These are phyloP conservation scores for Trichoplusia ni DNA, from an alignment of 1,140 invertebrate genomes.

Conservation along the genomic window DNA sequence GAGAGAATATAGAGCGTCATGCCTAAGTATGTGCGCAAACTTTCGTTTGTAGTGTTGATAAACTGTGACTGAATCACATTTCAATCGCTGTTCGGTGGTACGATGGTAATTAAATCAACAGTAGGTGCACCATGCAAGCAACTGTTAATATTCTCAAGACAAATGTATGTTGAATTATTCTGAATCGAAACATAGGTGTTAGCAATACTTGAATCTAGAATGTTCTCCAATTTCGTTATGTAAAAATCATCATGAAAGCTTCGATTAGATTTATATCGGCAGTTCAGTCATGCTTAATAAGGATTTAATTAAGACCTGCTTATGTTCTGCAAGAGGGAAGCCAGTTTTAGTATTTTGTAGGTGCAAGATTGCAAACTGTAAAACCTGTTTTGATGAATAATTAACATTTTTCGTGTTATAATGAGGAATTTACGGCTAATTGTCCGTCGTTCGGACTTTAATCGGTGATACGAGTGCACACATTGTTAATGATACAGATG, in stretches of 20 bases:
- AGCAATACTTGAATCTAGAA: slow-evolving; percentile 18
- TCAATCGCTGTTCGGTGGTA: slow-evolving; percentile 4
- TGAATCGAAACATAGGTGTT: no score
- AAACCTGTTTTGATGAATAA: not conserved
- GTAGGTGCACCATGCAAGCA: not conserved
- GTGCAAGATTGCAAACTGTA: not conserved
- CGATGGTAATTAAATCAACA: slow-evolving; percentile 24
- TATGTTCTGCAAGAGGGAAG: slow-evolving; percentile 4
- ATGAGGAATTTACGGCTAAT: not conserved
- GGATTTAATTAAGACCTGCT: slow-evolving; percentile 17
- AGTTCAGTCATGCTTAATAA: slow-evolving; percentile 1
- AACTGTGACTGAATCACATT: slow-evolving; percentile 18
- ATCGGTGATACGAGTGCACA: not conserved
- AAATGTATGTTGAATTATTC: slow-evolving; percentile 3
- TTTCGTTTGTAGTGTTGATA: slow-evolving; percentile 26
- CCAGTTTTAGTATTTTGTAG: slow-evolving; percentile 11
- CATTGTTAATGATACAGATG: no score
- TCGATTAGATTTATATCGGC: slow-evolving; percentile 12
- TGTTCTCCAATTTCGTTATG: slow-evolving; percentile 9
- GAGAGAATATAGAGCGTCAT: not conserved
- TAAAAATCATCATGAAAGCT: not conserved
- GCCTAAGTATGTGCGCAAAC: not conserved
- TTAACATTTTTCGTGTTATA: slow-evolving; percentile 16
- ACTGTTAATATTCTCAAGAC: slow-evolving; percentile 2
- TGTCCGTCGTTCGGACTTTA: no score